Conservation (phyloP, 2,797 vertebrate genomes). For the Xenopus petersii region DNA sequence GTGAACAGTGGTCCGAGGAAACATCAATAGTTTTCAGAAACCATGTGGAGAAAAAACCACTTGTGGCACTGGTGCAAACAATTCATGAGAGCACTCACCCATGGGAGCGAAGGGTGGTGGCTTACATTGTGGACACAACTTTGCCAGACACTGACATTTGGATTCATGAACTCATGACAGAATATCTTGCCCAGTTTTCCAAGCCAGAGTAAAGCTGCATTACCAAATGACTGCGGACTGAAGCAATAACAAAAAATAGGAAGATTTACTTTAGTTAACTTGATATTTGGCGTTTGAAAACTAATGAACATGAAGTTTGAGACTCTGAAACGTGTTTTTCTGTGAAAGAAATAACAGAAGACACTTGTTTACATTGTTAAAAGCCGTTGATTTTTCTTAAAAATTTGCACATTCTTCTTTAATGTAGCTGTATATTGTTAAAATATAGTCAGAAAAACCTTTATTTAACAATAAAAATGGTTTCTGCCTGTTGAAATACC, state of each 20-base stretch:
- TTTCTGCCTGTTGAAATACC: not conserved
- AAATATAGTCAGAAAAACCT: conserved; percentile 27
- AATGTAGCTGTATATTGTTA: conserved; percentile 35
- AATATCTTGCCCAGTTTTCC: conserved; percentile 69
- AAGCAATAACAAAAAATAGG: conserved; percentile 52
- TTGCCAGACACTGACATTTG: conserved; percentile 79
- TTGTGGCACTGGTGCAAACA: conserved; percentile 83
- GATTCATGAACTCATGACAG: conserved; percentile 87
- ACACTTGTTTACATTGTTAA: conserved; percentile 59
- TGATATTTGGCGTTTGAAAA: conserved; percentile 59
- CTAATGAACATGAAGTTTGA: conserved; percentile 52
- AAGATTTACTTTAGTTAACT: conserved; percentile 49
- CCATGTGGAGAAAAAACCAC: conserved; percentile 84
- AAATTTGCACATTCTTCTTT: conserved; percentile 53
- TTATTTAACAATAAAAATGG: conserved; percentile 42
- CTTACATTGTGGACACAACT: conserved; percentile 88
- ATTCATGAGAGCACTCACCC: conserved; percentile 68
- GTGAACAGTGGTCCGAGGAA: conserved; percentile 83
- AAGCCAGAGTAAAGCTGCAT: conserved; percentile 63
- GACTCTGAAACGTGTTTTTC: conserved; percentile 54
- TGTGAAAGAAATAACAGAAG: conserved; percentile 60
- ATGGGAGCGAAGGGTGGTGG: conserved; percentile 76
- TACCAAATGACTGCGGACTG: conserved; percentile 54
- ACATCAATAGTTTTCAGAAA: conserved; percentile 88
- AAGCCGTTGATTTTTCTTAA: conserved; percentile 58